These are phyloP conservation scores for Eretmochelys imbricata DNA, from an alignment of 2,113 vertebrate genomes.

Conservation along the genomic window DNA sequence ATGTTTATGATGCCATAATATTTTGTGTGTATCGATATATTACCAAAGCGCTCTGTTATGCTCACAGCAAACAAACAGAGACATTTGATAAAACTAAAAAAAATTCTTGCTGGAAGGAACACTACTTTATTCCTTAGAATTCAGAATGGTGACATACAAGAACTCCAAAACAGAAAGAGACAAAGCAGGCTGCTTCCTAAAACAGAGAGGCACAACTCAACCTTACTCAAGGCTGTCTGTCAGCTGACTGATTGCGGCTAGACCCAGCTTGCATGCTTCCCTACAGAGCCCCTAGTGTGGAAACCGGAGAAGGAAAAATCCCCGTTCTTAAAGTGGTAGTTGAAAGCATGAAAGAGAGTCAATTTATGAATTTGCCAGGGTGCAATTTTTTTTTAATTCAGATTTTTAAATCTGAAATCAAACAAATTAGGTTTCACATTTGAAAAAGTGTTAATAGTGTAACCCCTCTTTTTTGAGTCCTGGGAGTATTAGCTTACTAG, in stretches of 20 bases:
- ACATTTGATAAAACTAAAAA: too few relatives aligned
- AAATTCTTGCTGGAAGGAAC: neutral
- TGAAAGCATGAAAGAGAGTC: neutral
- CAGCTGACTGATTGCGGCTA: neutral
- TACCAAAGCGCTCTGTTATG: neutral
- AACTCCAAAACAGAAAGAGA: neutral
- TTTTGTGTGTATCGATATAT: neutral
- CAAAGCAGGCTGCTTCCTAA: neutral
- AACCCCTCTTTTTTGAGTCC: too few relatives aligned
- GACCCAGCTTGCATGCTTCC: neutral
- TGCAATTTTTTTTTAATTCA: neutral
- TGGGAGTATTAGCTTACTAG: too few relatives aligned
- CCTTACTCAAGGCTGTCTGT: neutral
- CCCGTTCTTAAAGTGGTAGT: neutral
- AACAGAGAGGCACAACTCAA: neutral
- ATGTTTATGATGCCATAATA: neutral
- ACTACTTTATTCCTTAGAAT: neutral
- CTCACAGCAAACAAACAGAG: neutral
- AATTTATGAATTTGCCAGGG: neutral
- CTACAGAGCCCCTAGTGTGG: neutral
- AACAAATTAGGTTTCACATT: neutral
- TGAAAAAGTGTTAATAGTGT: neutral
- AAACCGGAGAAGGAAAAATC: neutral
- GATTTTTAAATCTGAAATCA: neutral
- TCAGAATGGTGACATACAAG: neutral